A percentile compares a stretch with the other conserved stretches of the same genome.
phyloP scores from a whole-genome alignment of 1,140 invertebrate genomes.

The Formica selysi region DNA sequence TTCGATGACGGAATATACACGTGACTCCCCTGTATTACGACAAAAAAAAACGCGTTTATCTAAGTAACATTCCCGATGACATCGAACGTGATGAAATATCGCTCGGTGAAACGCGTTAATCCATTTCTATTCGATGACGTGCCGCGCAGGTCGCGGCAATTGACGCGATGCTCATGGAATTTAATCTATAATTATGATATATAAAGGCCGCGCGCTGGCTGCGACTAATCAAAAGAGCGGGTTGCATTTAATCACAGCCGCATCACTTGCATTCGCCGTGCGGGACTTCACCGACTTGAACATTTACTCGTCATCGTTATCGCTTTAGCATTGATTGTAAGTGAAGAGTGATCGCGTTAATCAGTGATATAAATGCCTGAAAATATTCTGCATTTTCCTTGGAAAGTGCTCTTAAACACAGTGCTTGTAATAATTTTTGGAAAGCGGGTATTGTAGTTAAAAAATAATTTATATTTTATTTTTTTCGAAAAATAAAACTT shows the following conservation, averaged over 20 bases:
- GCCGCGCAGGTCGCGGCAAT: slow-evolving; percentile 8
- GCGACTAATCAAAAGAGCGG: slow-evolving; percentile 30
- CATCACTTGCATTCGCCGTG: slow-evolving; percentile 22
- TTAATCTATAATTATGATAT: slow-evolving; percentile 61
- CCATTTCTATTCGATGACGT: slow-evolving; percentile 25
- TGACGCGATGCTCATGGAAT: slow-evolving; percentile 59
- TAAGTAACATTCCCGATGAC: background rate
- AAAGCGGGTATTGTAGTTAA: too few species aligned
- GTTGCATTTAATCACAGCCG: slow-evolving; percentile 53
- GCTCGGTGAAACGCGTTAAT: background rate
- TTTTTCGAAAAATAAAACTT: background rate
- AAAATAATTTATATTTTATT: too few species aligned
- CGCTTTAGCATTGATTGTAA: background rate
- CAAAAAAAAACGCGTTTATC: background rate
- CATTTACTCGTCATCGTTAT: slow-evolving; percentile 18
- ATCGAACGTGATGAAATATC: background rate
- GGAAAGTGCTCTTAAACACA: too few species aligned
- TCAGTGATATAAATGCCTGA: background rate
- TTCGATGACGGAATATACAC: slow-evolving; percentile 3
- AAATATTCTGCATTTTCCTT: background rate
- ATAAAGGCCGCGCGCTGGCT: slow-evolving; percentile 32
- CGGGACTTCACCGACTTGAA: background rate
- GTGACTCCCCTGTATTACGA: background rate
- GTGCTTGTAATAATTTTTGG: too few species aligned
- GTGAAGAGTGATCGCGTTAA: background rate